Percentiles rank a stretch among this genome's conserved stretches.
phyloP scores from a whole-genome alignment of 2,888 invertebrate genomes.

The Megastigmus dorsalis region DNA sequence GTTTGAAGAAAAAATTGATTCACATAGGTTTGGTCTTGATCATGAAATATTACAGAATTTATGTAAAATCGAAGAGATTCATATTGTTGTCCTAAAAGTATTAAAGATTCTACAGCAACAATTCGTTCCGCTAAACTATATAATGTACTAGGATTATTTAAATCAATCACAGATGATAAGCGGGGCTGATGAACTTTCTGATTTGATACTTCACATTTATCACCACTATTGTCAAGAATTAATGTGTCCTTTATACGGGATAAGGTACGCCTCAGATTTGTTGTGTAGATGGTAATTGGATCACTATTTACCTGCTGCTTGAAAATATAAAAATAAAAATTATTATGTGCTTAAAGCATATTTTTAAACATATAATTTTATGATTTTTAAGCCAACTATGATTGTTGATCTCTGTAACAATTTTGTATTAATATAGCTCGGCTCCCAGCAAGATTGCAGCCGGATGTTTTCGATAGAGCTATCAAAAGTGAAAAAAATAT shows the following conservation, averaged over 20 bases:
- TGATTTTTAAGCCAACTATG: too few species aligned
- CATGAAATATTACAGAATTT: conserved; percentile 84
- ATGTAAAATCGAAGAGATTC: conserved; percentile 89
- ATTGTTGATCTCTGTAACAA: too few species aligned
- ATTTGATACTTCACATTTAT: conserved; percentile 69
- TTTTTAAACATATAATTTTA: too few species aligned
- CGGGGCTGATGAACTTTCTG: conserved; percentile 76
- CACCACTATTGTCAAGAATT: conserved; percentile 74
- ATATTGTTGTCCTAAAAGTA: conserved; percentile 92
- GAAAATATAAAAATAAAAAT: conserved; percentile 95
- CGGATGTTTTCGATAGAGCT: too few species aligned
- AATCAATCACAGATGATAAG: conserved; percentile 81
- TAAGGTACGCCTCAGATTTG: conserved; percentile 84
- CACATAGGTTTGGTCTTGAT: conserved; percentile 80
- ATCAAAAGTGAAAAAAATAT: too few species aligned
- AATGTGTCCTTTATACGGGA: conserved; percentile 87
- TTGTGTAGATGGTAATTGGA: conserved; percentile 76
- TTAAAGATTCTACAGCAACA: conserved; percentile 93
- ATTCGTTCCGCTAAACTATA: conserved; percentile 90
- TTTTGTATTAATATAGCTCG: too few species aligned
- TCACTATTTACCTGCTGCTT: conserved; percentile 79
- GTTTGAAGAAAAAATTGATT: conserved; percentile 86
- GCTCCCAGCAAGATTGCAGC: too few species aligned
- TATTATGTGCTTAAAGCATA: too few species aligned
- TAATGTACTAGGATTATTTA: conserved; percentile 82